Base-by-base conservation (phyloP, 2,888 invertebrate genomes). In the Hermaeophaga mercurialis region DNA sequence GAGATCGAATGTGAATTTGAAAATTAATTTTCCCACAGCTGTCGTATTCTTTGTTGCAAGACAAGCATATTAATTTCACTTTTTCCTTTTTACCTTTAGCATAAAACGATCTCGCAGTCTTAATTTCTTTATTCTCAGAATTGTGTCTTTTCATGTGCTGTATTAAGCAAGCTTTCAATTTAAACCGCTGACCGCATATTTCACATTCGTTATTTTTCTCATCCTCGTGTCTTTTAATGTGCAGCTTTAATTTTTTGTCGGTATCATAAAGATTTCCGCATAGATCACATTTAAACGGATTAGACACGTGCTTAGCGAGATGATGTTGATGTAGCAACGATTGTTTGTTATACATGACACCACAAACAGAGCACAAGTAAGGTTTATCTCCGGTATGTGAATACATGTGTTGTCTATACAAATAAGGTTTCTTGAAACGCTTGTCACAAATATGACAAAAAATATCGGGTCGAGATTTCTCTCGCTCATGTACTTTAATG, bases 331-430 rank as follows among this genome's bases (percentile, higher is more conserved):
- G 11, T 2, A 31, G 6, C 2, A 8, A 4, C 4, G 11, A 3
- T 12, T 31, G 31, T 11, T 11, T 2, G 12, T n/a, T 75, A 38
- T 63, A 65, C 24, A 28, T 46, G 41, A 54, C 80, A 78, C 80
- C 70, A 46, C 61, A 62, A 34, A 61, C 19, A 52, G 54, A 41
- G 45, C 63, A 65, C 9, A 52, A 50, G 44, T 53, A 61, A n/a
- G 59, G 53, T 53, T 60, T 64, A 24, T 61, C 56, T 14, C 58
- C 58, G 6, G 45, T 45, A 41, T 65, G 65, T 6, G 58, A 54
- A 14, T 55, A 54, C 47, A 62, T 57, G 34, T 65, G 65, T 34
- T 61, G 55, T 2, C 55, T 52, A 41, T 55, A 26, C 15, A 57
- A 55, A 26, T 57, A 55, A 34, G 55, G 52, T 48, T 61, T 52